A percentile compares a stretch with the other conserved stretches of the same genome.
Evolutionary conservation across 2,797 vertebrate genomes (phyloP).

Genomic region (Hybognathus amarus): DNA sequence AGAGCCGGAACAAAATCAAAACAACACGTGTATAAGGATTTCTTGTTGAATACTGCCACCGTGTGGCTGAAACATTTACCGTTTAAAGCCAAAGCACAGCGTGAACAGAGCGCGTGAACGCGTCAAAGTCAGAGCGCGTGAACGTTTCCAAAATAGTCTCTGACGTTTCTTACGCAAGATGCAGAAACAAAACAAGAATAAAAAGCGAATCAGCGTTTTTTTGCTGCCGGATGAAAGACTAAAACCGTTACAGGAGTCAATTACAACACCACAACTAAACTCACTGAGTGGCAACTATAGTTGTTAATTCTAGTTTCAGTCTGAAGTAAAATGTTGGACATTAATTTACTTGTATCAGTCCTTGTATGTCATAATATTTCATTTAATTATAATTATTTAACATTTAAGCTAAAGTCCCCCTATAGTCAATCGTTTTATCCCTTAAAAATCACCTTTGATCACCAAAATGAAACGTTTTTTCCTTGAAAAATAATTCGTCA

Average conservation of each 20-base stretch:
- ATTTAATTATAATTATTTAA: not conserved
- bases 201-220: constrained; percentile 22
- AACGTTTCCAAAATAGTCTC: not conserved
- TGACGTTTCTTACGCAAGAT: not conserved
- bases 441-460: too few species aligned
- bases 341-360: not conserved
- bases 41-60: constrained; percentile 63
- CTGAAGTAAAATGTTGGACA: not conserved
- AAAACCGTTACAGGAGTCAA: not conserved
- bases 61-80: constrained; percentile 55
- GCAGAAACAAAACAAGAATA: not conserved
- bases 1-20: not conserved
- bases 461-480: too few species aligned
- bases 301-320: not conserved
- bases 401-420: not conserved
- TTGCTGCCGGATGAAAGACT: not conserved
- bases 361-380: not conserved
- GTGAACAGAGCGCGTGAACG: constrained; percentile 1
- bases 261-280: not conserved
- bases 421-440: too few species aligned
- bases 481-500: too few species aligned
- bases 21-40: not conserved
- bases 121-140: constrained; percentile 20
- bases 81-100: not conserved
- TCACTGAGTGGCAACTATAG: not conserved